Percentiles rank a stretch among this genome's conserved stretches.
These are phyloP conservation scores for Hoplias malabaricus DNA, from an alignment of 2,113 vertebrate species.

Conservation along the genomic window DNA sequence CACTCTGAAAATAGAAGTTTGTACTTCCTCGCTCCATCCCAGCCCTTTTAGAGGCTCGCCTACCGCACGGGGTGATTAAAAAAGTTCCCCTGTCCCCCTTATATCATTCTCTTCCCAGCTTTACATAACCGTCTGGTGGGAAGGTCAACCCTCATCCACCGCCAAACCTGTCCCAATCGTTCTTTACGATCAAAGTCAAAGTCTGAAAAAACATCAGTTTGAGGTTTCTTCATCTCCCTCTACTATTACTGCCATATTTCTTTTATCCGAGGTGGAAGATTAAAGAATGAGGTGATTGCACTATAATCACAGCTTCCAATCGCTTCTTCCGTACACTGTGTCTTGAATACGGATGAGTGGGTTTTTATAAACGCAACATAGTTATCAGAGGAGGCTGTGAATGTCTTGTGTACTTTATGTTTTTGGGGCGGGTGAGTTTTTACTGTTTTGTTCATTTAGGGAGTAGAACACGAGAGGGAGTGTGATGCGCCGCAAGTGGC, in stretches of 20 bases:
- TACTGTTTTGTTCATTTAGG: neutral
- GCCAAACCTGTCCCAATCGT: neutral
- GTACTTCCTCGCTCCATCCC: conserved; percentile 67
- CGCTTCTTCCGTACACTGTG: neutral
- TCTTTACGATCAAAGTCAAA: neutral
- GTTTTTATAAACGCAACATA: neutral
- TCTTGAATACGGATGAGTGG: neutral
- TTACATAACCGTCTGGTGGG: conserved; percentile 26
- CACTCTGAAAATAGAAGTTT: conserved; percentile 74
- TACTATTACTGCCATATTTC: neutral
- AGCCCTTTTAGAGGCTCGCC: conserved; percentile 54
- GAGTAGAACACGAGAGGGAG: too few species aligned
- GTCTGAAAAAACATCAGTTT: neutral
- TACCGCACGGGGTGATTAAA: conserved; percentile 49
- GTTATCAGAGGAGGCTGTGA: neutral
- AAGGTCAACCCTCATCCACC: neutral
- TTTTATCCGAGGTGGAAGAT: neutral
- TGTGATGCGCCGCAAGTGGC: too few species aligned
- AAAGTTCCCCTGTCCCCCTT: conserved; percentile 42
- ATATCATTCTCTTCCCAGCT: conserved; percentile 30
- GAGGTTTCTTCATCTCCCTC: neutral
- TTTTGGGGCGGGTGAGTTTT: neutral
- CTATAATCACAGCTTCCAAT: neutral
- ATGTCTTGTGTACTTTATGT: neutral
- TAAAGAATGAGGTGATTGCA: neutral